phyloP scores from a whole-genome alignment of 2,888 invertebrate genomes.

The Ophion costatus region DNA sequence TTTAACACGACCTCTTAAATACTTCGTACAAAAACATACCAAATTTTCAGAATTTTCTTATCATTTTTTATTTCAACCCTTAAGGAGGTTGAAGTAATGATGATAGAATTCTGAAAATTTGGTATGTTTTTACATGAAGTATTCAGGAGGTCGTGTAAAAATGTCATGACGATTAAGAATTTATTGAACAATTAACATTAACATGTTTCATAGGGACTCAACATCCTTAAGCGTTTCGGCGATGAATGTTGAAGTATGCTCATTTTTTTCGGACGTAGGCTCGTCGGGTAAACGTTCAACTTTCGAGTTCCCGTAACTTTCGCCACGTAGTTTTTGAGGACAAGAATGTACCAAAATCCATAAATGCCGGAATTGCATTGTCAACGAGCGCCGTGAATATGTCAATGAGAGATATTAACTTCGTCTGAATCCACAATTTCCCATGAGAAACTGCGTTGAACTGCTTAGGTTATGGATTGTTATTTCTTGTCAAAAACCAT shows the following conservation, averaged over 20 bases:
- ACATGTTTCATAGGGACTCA: too few species aligned
- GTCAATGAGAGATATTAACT: neutral
- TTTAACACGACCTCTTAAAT: too few species aligned
- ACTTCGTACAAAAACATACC: too few species aligned
- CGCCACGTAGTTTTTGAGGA: neutral
- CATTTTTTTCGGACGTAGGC: neutral
- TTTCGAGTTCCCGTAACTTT: neutral
- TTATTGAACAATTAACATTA: too few species aligned
- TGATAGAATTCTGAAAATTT: too few species aligned
- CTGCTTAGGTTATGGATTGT: too few species aligned
- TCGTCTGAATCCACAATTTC: neutral
- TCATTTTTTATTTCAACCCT: too few species aligned
- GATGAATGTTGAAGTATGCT: neutral
- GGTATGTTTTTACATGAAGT: too few species aligned
- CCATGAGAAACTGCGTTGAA: neutral
- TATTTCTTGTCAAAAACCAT: neutral
- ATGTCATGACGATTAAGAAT: too few species aligned
- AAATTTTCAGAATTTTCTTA: too few species aligned
- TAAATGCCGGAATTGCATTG: neutral
- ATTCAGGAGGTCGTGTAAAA: too few species aligned
- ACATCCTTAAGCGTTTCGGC: neutral
- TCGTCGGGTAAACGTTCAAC: neutral
- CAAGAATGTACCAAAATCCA: neutral
- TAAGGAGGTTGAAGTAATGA: too few species aligned
- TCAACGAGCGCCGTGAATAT: neutral